Conservation (phyloP, 1,140 invertebrate species). For the Pseudomyrmex sp. region DNA sequence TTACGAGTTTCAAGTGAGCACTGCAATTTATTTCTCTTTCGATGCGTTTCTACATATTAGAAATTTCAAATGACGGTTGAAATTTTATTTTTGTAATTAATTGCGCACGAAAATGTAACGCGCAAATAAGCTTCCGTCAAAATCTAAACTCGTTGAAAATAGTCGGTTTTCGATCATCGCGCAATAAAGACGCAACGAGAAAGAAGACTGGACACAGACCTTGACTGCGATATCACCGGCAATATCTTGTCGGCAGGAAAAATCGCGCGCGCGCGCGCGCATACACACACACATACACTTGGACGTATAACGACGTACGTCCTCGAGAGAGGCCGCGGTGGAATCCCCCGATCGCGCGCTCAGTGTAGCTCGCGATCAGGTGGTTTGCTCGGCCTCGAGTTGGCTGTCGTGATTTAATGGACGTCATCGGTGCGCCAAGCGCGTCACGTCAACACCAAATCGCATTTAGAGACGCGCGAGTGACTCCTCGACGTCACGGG, state of each 20-base stretch:
- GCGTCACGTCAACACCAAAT: not conserved
- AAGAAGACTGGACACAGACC: too few relatives aligned
- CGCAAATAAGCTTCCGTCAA: too few relatives aligned
- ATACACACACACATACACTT: too few relatives aligned
- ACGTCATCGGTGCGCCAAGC: not conserved
- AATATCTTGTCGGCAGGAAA: slow-evolving; percentile 14
- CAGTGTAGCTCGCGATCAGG: slow-evolving; percentile 32
- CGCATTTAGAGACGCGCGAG: slow-evolving; percentile 10
- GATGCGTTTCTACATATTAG: not conserved
- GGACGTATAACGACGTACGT: not conserved
- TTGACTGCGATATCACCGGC: not conserved
- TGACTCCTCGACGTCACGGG: not conserved
- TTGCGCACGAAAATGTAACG: too few relatives aligned
- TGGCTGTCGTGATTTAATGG: not conserved
- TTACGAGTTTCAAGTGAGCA: too few relatives aligned
- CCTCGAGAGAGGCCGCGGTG: slow-evolving; percentile 14
- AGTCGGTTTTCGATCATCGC: not conserved
- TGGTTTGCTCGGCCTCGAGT: slow-evolving; percentile 9
- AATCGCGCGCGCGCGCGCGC: not conserved
- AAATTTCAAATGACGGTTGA: too few relatives aligned
- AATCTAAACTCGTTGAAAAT: not conserved
- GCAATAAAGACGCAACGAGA: not conserved
- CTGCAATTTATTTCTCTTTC: too few relatives aligned
- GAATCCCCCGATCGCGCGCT: slow-evolving; percentile 8
- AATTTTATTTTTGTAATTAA: too few relatives aligned